Base-by-base conservation (phyloP, 2,113 vertebrate species). In the Asarcornis scutulata region DNA sequence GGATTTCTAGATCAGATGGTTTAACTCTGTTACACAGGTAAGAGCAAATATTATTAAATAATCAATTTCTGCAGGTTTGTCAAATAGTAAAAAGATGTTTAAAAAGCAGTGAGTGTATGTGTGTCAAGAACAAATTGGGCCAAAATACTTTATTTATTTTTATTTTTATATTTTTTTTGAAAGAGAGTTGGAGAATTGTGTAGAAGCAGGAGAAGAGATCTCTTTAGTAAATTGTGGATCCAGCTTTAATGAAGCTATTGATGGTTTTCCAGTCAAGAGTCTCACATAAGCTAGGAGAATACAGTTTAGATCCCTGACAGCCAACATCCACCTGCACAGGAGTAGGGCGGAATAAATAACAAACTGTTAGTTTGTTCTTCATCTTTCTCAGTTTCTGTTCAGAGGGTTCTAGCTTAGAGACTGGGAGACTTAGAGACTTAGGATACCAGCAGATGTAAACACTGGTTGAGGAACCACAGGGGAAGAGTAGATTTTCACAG, bases 401-500 rank as follows among this genome's bases (percentile, higher is more conserved):
- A 62, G 32, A 77, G 4, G 0, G 15, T 40, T 11, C 12, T 25
- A 32, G 26, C 2, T n/a, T 73, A 53, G 36, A 76, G 2, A 34
- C 2, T 1, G 4, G 8, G 7, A 40, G 38, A 40, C 2, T n/a
- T 73, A 53, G 36, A 76, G 2, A 34, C 2, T 1, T 79, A 32
- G 17, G 2, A n/a, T n/a, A n/a, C n/a, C n/a, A n/a, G n/a, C n/a
- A n/a, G n/a, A n/a, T n/a, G n/a, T n/a, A n/a, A n/a, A n/a, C n/a
- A n/a, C n/a, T n/a, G n/a, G n/a, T n/a, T n/a, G n/a, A n/a, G n/a
- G n/a, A n/a, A n/a, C n/a, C n/a, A n/a, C n/a, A n/a, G n/a, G n/a
- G n/a, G n/a, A n/a, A n/a, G n/a, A n/a, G n/a, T n/a, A n/a, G n/a
- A n/a, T n/a, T n/a, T n/a, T n/a, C n/a, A n/a, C n/a, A n/a, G n/a